phyloP scores from a whole-genome alignment of 2,113 vertebrate genomes.

The Piprites chloris region DNA sequence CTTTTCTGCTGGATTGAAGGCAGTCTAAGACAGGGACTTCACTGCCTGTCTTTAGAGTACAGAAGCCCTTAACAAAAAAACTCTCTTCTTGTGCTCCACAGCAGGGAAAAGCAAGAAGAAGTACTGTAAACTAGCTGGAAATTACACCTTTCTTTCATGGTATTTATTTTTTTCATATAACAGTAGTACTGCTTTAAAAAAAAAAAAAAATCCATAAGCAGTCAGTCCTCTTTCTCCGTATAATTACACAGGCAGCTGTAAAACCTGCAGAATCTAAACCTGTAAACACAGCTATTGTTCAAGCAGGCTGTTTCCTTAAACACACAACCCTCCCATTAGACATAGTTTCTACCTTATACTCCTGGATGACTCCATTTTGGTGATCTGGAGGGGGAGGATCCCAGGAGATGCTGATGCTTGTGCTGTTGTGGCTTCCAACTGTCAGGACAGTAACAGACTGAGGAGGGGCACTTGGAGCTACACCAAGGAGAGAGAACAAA shows the following conservation, averaged over 20 bases:
- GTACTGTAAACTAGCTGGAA: neutral
- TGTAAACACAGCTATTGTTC: neutral
- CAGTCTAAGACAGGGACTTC: neutral
- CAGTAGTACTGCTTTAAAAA: neutral
- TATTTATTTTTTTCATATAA: neutral
- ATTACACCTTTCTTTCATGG: neutral
- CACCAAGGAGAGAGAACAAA: constrained; percentile 38
- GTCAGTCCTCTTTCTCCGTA: neutral
- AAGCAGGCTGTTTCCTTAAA: neutral
- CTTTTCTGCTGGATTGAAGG: neutral
- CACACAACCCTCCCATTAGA: neutral
- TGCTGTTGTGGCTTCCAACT: constrained; percentile 95
- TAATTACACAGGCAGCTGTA: neutral
- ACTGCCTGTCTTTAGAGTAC: neutral
- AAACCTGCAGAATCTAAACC: neutral
- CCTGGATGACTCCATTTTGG: constrained; percentile 97
- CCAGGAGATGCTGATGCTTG: constrained; percentile 98
- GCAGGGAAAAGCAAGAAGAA: neutral
- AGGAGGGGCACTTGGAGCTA: constrained; percentile 95
- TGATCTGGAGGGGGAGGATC: constrained; percentile 94
- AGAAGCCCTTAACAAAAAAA: neutral
- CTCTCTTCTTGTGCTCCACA: neutral
- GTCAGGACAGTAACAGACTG: constrained; percentile 96
- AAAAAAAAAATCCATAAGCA: neutral
- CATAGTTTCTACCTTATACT: constrained; percentile 85